Conservation (phyloP, 1,140 invertebrate species). For the Leptonema lineaticorne region DNA sequence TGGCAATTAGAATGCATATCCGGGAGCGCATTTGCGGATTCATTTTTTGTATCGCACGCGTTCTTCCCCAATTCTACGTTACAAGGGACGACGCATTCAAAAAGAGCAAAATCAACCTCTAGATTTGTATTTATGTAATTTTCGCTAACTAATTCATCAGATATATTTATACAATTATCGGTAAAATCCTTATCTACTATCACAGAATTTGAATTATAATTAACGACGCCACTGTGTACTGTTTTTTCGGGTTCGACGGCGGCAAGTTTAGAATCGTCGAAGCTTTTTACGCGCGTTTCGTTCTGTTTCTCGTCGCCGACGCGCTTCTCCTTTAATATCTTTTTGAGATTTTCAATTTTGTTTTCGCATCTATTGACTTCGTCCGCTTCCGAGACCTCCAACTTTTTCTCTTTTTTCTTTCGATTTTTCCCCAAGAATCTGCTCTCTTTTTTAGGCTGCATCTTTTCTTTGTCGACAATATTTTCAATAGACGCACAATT, state of each 20-base stretch:
- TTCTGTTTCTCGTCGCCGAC: background rate
- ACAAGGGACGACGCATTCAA: too few relatives aligned
- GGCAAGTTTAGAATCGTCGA: background rate
- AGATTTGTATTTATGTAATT: too few relatives aligned
- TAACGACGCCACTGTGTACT: background rate
- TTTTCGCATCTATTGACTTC: slow-evolving; percentile 1
- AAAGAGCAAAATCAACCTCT: too few relatives aligned
- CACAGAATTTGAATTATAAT: background rate
- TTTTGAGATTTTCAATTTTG: slow-evolving; percentile 8
- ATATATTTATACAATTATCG: background rate
- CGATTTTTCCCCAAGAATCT: slow-evolving; percentile 4
- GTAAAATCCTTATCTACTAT: background rate
- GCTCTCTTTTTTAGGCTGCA: background rate
- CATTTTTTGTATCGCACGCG: too few relatives aligned
- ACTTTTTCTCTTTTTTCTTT: background rate
- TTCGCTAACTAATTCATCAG: too few relatives aligned
- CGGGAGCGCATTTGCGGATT: too few relatives aligned
- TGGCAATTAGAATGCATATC: too few relatives aligned
- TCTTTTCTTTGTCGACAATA: background rate
- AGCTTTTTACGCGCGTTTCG: background rate
- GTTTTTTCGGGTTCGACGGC: background rate
- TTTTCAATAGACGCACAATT: background rate
- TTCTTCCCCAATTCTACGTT: too few relatives aligned
- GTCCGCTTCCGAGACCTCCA: too few relatives aligned
- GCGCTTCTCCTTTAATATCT: background rate